Evolutionary conservation across 1,140 invertebrate genomes (phyloP).

Genomic region (Drosophila arizonae): DNA sequence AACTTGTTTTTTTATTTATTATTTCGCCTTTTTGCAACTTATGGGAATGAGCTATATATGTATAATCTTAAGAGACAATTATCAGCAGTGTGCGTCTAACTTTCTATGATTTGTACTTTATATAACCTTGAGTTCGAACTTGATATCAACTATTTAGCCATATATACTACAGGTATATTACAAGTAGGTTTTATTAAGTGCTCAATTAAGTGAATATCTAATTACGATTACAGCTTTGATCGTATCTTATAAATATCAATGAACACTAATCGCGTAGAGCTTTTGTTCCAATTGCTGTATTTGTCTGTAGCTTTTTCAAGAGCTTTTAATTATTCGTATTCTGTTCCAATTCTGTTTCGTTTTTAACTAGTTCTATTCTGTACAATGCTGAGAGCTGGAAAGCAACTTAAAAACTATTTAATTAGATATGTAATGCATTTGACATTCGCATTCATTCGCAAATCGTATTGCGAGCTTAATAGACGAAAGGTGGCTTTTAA

Average conservation of each 20-base stretch:
- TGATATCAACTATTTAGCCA: too few species aligned
- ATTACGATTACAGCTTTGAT: neutral
- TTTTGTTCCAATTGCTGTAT: neutral
- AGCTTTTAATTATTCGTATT: constrained; percentile 4
- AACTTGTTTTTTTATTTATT: neutral
- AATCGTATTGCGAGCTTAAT: constrained; percentile 7
- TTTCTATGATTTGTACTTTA: neutral
- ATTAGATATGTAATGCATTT: neutral
- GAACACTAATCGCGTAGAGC: neutral
- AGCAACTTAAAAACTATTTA: neutral
- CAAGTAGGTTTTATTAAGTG: too few species aligned
- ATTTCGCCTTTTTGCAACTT: neutral
- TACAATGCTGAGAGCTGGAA: neutral
- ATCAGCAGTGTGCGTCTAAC: neutral
- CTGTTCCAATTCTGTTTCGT: neutral
- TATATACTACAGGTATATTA: too few species aligned
- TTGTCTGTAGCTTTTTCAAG: too few species aligned
- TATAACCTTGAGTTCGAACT: too few species aligned
- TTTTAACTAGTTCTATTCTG: too few species aligned
- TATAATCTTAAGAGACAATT: neutral
- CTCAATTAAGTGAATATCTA: neutral
- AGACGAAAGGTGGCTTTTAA: neutral
- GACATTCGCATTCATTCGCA: constrained; percentile 25
- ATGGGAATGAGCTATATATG: neutral
- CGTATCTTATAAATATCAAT: constrained; percentile 5